These are phyloP conservation scores for Schizaphis graminum DNA, from an alignment of 2,888 invertebrate genomes.

Conservation along the genomic window DNA sequence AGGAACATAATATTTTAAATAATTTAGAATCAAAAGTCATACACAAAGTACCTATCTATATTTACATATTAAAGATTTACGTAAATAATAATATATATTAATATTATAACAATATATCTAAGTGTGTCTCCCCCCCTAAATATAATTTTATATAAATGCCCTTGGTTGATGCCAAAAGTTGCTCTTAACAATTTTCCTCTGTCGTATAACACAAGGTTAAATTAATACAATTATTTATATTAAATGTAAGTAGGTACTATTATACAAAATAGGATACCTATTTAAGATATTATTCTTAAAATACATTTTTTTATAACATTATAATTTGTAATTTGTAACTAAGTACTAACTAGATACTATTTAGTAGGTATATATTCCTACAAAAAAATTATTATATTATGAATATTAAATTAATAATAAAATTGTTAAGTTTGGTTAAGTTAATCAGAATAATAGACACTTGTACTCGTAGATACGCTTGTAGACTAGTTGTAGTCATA, in stretches of 20 bases:
- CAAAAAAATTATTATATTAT: neutral
- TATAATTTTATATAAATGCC: conserved; percentile 44
- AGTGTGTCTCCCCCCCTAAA: neutral
- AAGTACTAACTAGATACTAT: neutral
- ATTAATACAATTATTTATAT: conserved; percentile 21
- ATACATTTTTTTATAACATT: neutral
- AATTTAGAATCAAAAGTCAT: conserved; percentile 14
- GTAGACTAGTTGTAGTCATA: too few species aligned
- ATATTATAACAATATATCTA: conserved; percentile 9
- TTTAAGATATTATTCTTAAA: neutral
- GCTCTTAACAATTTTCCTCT: conserved; percentile 41
- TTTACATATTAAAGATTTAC: neutral
- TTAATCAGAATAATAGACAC: neutral
- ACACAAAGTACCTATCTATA: neutral
- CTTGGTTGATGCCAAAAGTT: conserved; percentile 58
- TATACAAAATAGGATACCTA: neutral
- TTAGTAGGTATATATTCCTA: neutral
- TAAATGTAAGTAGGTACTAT: neutral
- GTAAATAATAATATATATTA: conserved; percentile 3
- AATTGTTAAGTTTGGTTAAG: neutral
- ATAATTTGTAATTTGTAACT: neutral
- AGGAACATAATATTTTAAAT: neutral
- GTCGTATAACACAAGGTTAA: conserved; percentile 6
- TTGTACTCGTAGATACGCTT: neutral
- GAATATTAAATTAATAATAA: neutral